phyloP scores from a whole-genome alignment of 2,113 vertebrate species.

The Chlamydotis undulata region DNA sequence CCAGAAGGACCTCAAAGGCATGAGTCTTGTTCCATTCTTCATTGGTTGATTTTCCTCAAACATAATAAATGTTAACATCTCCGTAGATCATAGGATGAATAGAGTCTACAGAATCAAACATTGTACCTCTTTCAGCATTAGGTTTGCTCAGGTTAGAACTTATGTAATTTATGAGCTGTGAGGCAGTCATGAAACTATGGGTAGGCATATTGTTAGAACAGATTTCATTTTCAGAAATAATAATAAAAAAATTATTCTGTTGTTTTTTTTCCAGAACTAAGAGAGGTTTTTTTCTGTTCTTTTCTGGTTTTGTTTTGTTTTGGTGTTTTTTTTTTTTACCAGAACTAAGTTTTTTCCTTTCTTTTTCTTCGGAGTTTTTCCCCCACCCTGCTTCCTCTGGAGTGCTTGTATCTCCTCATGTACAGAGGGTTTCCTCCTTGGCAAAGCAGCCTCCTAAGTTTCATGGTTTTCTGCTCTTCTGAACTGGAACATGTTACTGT shows the following conservation, averaged over 20 bases:
- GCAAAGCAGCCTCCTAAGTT: not conserved
- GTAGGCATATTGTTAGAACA: not conserved
- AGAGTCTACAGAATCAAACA: slow-evolving; percentile 19
- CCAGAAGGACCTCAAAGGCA: slow-evolving; percentile 40
- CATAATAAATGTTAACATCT: slow-evolving; percentile 34
- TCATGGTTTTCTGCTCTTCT: slow-evolving; percentile 38
- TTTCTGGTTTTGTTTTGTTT: not conserved
- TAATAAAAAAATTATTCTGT: not conserved
- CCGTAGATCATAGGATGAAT: not conserved
- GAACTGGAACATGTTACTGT: slow-evolving; percentile 1
- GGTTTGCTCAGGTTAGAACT: slow-evolving; percentile 12
- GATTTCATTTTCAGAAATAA: not conserved
- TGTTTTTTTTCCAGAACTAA: not conserved
- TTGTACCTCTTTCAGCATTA: not conserved
- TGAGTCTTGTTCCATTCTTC: slow-evolving; percentile 30
- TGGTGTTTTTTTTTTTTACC: not conserved
- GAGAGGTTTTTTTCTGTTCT: not conserved
- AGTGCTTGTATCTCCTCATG: not conserved
- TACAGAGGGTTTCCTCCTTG: not conserved
- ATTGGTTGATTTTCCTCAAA: slow-evolving; percentile 17
- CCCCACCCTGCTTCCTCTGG: accelerated
- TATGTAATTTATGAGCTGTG: slow-evolving; percentile 44
- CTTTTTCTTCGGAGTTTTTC: not conserved
- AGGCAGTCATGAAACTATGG: not conserved
- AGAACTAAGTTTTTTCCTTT: not conserved